Base-by-base conservation (phyloP, 1,140 invertebrate genomes). In the Drosophila equinoxialis region DNA sequence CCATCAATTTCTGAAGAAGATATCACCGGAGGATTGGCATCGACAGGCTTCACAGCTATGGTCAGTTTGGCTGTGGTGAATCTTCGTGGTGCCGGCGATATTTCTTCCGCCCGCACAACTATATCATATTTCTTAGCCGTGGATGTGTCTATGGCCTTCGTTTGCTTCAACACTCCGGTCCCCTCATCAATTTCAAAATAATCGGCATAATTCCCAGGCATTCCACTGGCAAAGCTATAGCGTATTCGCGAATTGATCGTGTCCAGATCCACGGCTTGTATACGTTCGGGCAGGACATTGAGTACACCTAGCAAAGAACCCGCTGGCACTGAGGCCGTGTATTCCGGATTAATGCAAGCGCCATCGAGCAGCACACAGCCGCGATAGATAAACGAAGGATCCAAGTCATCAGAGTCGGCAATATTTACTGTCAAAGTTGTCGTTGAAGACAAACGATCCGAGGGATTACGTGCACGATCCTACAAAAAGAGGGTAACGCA, bases 211-310 rank as follows among this genome's bases (percentile, higher is more conserved):
- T 94, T 94, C 0, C 94, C 92, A 1, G 96, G 97, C 77, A 93
- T 95, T 6, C 97, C 97, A 74, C 95, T 96, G 5, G 96, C 93
- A 84, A 98, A 97, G 26, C 94, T 96, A 90, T 98, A 98, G 57
- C 94, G 93, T 60, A 97, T 97, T 0, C 94, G 94, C 1, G 96
- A 94, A 84, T 97, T 96, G 8, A 98, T 94, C 1, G 97, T 97
- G 86, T 98, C 97, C 94, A 97, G 96, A 90, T 98, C 97, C 1
- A 97, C 94, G 0, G 97, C 97, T 92, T 97, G 96, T 62, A 98
- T 97, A 81, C 96, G 96, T 85, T 98, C 97, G 0, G 97, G 97
- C n/a, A 94, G 93, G 23, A 98, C 95, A 64, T 95, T 95, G 1
- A 98, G 93, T 39, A 97, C 95, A 1, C 97, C 97, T 23, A 96